Base-by-base conservation (phyloP, 2,113 vertebrate species). In the Tylochromis polylepis region DNA sequence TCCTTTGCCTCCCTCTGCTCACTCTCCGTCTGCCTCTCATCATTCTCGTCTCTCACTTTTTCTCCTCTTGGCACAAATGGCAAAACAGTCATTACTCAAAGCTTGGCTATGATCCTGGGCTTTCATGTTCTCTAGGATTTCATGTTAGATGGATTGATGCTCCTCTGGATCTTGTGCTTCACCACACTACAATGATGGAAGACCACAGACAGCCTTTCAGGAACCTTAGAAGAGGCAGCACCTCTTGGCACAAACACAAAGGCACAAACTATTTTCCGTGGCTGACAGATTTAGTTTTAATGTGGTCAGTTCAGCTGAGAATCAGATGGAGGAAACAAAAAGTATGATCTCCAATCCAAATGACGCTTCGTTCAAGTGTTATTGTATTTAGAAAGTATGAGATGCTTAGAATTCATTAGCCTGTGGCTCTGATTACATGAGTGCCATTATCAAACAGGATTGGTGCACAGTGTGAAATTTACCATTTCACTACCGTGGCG, bases 261-360 rank as follows among this genome's bases (percentile, higher is more conserved):
- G 84, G 79, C 58, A 55, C 75, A 12, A 87, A 87, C 72, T 81
- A 83, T 83, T 82, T 67, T 90, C 78, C 84, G 53, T 12, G 75
- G 77, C 85, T 92, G 94, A 95, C 85, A 27, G 87, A 93, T 94
- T 58, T 87, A 62, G 62, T 94, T 93, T 94, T 92, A 95, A 95
- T 92, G 90, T 49, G 89, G 87, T 93, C 53, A 77, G 70, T 81
- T 91, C 82, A 81, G 79, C 60, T 77, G 83, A 91, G 90, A 91
- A 79, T 87, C 79, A 29, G 80, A 88, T 67, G 55, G 72, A 91
- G 79, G 86, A 82, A 88, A 93, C 84, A 90, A 90, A 84, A 91
- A 88, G 72, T 85, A 88, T 70, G 82, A 87, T 81, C 85, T 87
- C 82, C 84, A 89, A 77, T 65, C 53, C 51, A 91, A 91, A 87